Percentiles rank a stretch among this genome's conserved stretches.
Conservation (phyloP, 2,888 invertebrate species). For the Lepidocyrtinus sp. region DNA sequence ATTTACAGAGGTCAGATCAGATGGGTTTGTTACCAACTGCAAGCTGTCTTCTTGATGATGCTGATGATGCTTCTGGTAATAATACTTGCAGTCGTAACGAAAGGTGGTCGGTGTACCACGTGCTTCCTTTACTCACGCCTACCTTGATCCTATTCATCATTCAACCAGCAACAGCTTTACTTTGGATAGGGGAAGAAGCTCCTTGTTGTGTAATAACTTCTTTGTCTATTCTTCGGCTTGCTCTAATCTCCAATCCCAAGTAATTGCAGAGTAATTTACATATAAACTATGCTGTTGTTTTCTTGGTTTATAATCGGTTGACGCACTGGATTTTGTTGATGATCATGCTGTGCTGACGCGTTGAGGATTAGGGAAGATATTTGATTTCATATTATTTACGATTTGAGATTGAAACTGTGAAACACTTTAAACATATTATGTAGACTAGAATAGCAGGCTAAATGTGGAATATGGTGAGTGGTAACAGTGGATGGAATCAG, state of each 20-base stretch:
- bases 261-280: too few species aligned
- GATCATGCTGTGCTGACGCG: too few species aligned
- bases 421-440: too few species aligned
- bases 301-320: too few species aligned
- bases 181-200: too few species aligned
- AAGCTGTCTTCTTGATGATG: not conserved
- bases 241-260: not conserved
- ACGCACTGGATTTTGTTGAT: too few species aligned
- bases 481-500: slow-evolving; percentile 57
- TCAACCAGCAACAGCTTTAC: not conserved
- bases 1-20: slow-evolving; percentile 8
- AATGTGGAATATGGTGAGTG: slow-evolving; percentile 28
- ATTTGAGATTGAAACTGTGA: too few species aligned
- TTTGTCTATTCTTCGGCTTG: not conserved
- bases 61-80: not conserved
- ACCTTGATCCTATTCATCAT: slow-evolving; percentile 24
- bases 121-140: slow-evolving; percentile 44
- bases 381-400: too few species aligned
- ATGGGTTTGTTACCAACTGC: slow-evolving; percentile 16
- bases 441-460: not conserved
- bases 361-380: too few species aligned
- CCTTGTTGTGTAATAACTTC: not conserved
- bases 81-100: not conserved
- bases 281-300: too few species aligned
- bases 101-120: slow-evolving; percentile 29